phyloP scores from a whole-genome alignment of 2,797 vertebrate genomes.

The Aeoliscus strigatus region DNA sequence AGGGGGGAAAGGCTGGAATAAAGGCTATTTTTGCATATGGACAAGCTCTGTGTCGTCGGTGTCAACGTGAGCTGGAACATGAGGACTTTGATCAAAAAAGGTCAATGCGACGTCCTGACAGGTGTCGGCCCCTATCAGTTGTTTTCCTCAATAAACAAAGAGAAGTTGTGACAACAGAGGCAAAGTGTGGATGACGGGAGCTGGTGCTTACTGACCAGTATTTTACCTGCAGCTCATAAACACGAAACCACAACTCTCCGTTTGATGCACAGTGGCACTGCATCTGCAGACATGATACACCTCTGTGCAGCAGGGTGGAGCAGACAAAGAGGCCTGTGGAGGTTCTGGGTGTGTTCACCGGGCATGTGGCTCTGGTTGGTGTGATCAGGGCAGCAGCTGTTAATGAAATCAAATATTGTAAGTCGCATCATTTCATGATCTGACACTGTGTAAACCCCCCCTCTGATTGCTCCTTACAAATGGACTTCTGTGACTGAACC shows the following conservation, averaged over 20 bases:
- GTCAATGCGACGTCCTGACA: constrained; percentile 32
- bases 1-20: constrained; percentile 41
- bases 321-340: too few species aligned
- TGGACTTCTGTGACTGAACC: too few species aligned
- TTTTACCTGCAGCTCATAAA: constrained; percentile 31
- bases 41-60: constrained; percentile 3
- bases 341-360: too few species aligned
- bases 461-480: too few species aligned
- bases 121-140: constrained; percentile 26
- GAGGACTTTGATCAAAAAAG: constrained; percentile 36
- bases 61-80: constrained; percentile 4
- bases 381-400: too few species aligned
- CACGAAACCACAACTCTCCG: constrained; percentile 49
- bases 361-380: too few species aligned
- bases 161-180: constrained; percentile 42
- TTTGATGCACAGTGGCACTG: too few species aligned
- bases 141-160: constrained; percentile 54
- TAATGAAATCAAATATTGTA: too few species aligned
- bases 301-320: too few species aligned
- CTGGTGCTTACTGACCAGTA: constrained; percentile 8
- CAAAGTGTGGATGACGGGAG: constrained; percentile 14
- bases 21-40: constrained; percentile 56
- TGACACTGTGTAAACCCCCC: too few species aligned
- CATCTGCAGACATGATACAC: too few species aligned
- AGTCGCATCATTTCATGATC: too few species aligned